Evolutionary conservation across 53 echinoderm and acorn worm genomes (phyloP).

Genomic region (Astropecten irregularis): DNA sequence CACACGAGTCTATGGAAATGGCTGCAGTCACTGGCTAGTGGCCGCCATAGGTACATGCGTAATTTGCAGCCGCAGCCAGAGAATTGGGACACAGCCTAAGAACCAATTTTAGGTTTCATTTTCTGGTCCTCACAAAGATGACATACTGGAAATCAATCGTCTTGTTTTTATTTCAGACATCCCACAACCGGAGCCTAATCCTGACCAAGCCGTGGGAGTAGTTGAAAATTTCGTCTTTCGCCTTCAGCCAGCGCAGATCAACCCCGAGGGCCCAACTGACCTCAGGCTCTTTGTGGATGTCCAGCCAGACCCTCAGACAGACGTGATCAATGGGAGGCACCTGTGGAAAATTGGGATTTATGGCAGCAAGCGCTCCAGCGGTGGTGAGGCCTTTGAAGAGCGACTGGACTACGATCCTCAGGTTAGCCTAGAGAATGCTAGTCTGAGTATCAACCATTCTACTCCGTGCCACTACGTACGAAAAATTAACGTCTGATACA

Average conservation of each 20-base stretch:
- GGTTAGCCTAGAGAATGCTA: slow-evolving; percentile 5
- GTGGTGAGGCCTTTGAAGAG: slow-evolving; percentile 9
- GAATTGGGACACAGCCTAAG: no score
- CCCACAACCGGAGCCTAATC: neutral
- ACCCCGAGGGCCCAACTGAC: slow-evolving; percentile 35
- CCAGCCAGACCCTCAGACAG: neutral
- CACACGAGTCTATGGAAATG: no score
- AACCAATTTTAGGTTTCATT: no score
- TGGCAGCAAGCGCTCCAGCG: slow-evolving; percentile 3
- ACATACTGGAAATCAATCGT: neutral
- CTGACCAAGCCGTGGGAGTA: neutral
- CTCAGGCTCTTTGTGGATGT: slow-evolving; percentile 39
- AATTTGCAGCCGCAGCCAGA: no score
- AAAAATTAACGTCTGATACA: no score
- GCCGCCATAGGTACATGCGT: no score
- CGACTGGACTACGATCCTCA: slow-evolving; percentile 49
- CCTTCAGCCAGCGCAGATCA: neutral
- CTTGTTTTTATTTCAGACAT: neutral
- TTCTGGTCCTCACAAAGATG: no score
- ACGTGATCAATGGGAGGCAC: slow-evolving; percentile 55
- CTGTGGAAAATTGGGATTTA: slow-evolving; percentile 68
- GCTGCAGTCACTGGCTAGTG: no score
- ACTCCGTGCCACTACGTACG: no score
- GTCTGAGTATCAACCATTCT: neutral
- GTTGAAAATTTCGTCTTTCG: neutral